These are phyloP conservation scores for Drosophila trichaetosa DNA, from an alignment of 2,888 invertebrate genomes.

Conservation along the genomic window DNA sequence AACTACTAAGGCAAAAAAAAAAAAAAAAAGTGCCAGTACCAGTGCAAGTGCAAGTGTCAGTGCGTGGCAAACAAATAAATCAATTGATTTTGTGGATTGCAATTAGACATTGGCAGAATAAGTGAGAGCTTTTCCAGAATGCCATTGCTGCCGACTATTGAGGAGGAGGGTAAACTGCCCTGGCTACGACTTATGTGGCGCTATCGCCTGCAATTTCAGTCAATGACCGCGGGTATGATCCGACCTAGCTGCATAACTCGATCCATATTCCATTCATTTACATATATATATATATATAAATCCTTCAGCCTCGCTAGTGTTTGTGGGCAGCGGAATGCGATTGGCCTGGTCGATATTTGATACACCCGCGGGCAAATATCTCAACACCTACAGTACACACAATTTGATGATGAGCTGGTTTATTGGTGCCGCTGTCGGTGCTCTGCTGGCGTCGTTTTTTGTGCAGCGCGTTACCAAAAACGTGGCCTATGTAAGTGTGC, in stretches of 20 bases:
- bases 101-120: conserved; percentile 19
- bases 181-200: conserved; percentile 74
- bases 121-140: conserved; percentile 37
- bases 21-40: background rate
- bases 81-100: conserved; percentile 19
- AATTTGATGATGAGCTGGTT: conserved; percentile 82
- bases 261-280: background rate
- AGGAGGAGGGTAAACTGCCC: conserved; percentile 71
- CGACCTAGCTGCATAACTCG: background rate
- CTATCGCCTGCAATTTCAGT: conserved; percentile 77
- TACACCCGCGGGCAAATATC: conserved; percentile 69
- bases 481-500: conserved; percentile 81
- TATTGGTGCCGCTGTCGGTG: conserved; percentile 78
- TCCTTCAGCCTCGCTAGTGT: conserved; percentile 72
- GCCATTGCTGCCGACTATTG: conserved; percentile 72
- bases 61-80: conserved; percentile 28
- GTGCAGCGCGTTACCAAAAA: conserved; percentile 81
- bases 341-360: conserved; percentile 81
- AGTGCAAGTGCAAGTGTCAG: conserved; percentile 15
- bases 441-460: conserved; percentile 70
- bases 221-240: conserved; percentile 74
- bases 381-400: conserved; percentile 57
- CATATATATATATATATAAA: conserved; percentile 2
- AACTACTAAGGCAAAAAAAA: conserved; percentile 14
- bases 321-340: conserved; percentile 78